Base-by-base conservation (phyloP, 2,113 vertebrate genomes). In the Antigone vipio region DNA sequence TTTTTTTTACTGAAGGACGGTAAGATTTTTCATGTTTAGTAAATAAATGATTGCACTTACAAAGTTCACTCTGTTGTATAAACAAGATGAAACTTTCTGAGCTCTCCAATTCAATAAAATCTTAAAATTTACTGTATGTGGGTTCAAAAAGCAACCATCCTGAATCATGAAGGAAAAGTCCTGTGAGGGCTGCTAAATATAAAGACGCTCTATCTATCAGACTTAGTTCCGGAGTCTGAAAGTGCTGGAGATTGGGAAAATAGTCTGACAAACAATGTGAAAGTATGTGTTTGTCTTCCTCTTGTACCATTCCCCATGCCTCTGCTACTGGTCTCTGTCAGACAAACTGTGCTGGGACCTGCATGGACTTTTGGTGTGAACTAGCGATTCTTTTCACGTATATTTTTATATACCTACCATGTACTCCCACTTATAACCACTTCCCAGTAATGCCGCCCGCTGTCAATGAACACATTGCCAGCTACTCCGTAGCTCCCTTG, bases 361-460 rank as follows among this genome's bases (percentile, higher is more conserved):
- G 19, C 5, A 38, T 1, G 1, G 34, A 53, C 29, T 29, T 63
- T 53, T 62, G 49, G 17, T 66, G 14, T 71, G 66, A 92, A 35
- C 16, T 3, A 49, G 58, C 9, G 35, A 9, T 45, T 64, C 24
- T 44, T 91, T 52, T 58, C 66, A 68, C 22, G 6, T 6, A 9
- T 5, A 58, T 58, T 78, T 78, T 68, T 32, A 9, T 9, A 30
- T 56, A 92, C 98, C 35, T 98, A 99, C 99, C 99, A 99, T 2
- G 99, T 99, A 96, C 99, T 99, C 89, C 99, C 99, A 8, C 99
- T 99, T 81, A 99, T 99, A 95, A 99, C 98, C 86, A 99, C 99
- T 95, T 99, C 99, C 99, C 99, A 99, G 97, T 99, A 99, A 93
- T 99, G 99, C 34, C 99, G 98, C 32, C 99, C 99, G 4, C 99